phyloP scores from a whole-genome alignment of 2,888 invertebrate species.

The Drosophila sordidula region DNA sequence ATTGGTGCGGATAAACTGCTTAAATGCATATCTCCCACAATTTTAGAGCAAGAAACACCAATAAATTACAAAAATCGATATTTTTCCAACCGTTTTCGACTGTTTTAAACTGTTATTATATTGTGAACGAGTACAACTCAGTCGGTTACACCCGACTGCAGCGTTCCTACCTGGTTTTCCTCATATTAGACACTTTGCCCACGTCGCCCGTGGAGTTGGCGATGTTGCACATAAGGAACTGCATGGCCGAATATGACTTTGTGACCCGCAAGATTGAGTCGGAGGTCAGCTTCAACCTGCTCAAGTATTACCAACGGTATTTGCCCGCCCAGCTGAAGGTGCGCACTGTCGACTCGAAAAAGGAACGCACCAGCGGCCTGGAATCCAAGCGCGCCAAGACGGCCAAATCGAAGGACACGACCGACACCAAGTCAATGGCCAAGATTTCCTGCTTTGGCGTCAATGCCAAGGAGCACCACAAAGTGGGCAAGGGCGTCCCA shows the following conservation, averaged over 20 bases:
- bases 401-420: constrained; percentile 24
- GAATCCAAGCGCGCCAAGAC: constrained; percentile 22
- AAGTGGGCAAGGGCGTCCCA: constrained; percentile 52
- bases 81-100: too few relatives aligned
- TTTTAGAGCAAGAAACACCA: too few relatives aligned
- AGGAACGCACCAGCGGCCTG: neutral
- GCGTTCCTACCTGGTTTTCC: too few relatives aligned
- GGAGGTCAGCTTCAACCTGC: constrained; percentile 53
- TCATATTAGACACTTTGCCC: neutral
- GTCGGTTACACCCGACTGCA: too few relatives aligned
- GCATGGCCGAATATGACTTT: constrained; percentile 40
- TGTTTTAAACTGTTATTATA: too few relatives aligned
- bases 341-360: neutral
- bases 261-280: constrained; percentile 40
- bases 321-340: constrained; percentile 54
- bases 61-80: too few relatives aligned
- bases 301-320: constrained; percentile 51
- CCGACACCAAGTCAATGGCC: constrained; percentile 19
- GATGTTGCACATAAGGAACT: constrained; percentile 34
- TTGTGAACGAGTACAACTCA: too few relatives aligned
- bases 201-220: constrained; percentile 38
- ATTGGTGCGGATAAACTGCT: too few relatives aligned
- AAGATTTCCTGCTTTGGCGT: constrained; percentile 50
- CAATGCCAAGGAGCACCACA: constrained; percentile 59
- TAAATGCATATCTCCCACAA: too few relatives aligned